A percentile compares a stretch with the other conserved stretches of the same genome.
Evolutionary conservation across 2,113 vertebrate species (phyloP).

Genomic region (Probosciger aterrimus): DNA sequence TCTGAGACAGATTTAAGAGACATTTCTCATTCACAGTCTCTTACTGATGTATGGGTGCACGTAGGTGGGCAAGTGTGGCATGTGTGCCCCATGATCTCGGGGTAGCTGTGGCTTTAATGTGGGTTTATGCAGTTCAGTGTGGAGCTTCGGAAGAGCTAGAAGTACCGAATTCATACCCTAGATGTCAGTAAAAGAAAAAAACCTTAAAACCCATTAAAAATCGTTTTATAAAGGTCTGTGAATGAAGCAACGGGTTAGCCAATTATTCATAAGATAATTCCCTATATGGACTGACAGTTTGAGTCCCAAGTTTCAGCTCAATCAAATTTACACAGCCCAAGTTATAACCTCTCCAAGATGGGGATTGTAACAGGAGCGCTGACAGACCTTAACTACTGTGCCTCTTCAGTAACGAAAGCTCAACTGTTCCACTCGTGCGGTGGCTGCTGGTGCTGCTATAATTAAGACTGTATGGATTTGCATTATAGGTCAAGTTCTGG

Average conservation of each 20-base stretch:
- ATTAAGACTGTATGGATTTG: constrained; percentile 77
- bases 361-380: constrained; percentile 72
- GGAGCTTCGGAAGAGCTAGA: constrained; percentile 47
- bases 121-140: background rate
- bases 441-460: constrained; percentile 70
- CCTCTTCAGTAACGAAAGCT: constrained; percentile 69
- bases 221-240: constrained; percentile 52
- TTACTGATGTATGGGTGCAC: background rate
- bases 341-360: constrained; percentile 76
- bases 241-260: constrained; percentile 52
- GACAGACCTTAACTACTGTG: constrained; percentile 73
- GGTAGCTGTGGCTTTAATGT: background rate
- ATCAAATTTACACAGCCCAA: constrained; percentile 74
- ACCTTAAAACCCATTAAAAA: constrained; percentile 70
- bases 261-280: constrained; percentile 73
- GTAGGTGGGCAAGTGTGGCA: background rate
- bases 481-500: constrained; percentile 74
- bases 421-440: constrained; percentile 55
- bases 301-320: constrained; percentile 70
- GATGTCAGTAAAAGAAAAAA: constrained; percentile 71
- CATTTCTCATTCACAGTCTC: background rate
- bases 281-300: constrained; percentile 72
- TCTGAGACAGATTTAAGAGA: background rate
- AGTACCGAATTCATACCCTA: constrained; percentile 70
- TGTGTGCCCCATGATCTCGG: background rate